Percentiles rank a stretch among this genome's conserved stretches.
Evolutionary conservation across 2,113 vertebrate genomes (phyloP).

Genomic region (Varanus salvator): DNA sequence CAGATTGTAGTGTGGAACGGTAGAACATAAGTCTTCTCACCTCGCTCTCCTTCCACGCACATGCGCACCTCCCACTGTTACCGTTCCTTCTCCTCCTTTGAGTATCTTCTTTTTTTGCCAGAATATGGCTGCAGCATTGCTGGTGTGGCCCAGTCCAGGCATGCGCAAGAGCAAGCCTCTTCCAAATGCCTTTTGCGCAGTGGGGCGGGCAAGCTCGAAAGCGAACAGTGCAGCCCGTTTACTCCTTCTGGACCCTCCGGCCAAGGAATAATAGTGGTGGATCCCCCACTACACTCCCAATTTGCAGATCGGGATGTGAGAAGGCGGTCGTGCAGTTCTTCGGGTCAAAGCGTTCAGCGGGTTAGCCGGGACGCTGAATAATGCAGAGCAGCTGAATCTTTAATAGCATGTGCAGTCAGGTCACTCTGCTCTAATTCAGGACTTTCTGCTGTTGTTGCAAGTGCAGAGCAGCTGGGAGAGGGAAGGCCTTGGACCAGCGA

Average conservation of each 20-base stretch:
- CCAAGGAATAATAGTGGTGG: neutral
- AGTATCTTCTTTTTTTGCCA: neutral
- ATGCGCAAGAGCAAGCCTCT: neutral
- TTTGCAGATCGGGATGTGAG: neutral
- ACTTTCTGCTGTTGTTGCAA: neutral
- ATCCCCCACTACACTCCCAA: too few relatives aligned
- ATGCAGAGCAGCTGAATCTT: constrained; percentile 29
- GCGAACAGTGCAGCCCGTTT: neutral
- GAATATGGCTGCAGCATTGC: neutral
- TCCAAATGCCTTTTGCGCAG: too few relatives aligned
- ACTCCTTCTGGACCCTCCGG: neutral
- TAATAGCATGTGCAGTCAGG: neutral
- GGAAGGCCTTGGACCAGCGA: too few relatives aligned
- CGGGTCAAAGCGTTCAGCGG: neutral
- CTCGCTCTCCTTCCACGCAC: too few relatives aligned
- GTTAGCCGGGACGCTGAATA: constrained; percentile 5
- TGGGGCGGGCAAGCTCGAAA: neutral
- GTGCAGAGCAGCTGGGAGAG: neutral
- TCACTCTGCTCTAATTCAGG: neutral
- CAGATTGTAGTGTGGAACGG: too few relatives aligned
- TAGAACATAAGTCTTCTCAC: too few relatives aligned
- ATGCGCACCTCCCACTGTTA: neutral
- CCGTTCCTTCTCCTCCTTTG: neutral
- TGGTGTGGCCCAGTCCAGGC: neutral
- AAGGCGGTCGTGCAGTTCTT: neutral